Evolutionary conservation across 1,140 invertebrate species (phyloP).

Genomic region (Papilio dardanus): DNA sequence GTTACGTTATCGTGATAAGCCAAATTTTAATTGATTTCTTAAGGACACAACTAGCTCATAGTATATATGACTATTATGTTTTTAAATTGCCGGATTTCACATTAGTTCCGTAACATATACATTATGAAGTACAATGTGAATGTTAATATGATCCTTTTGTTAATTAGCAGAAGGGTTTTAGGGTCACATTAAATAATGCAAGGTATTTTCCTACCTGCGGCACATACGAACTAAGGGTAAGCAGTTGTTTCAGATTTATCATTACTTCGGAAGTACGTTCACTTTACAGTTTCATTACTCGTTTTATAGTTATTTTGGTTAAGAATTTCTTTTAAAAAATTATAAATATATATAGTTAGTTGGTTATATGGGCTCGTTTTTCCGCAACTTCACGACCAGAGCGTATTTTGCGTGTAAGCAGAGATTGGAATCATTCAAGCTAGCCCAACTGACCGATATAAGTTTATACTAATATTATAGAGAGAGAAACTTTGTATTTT

Average conservation of each 20-base stretch:
- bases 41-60: background rate
- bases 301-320: background rate
- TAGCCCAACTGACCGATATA: too few relatives aligned
- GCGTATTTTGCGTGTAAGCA: background rate
- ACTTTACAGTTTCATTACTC: background rate
- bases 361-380: too few relatives aligned
- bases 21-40: background rate
- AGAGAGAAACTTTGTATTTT: too few relatives aligned
- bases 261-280: constrained; percentile 23
- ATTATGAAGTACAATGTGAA: constrained; percentile 35
- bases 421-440: too few relatives aligned
- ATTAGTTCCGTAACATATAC: background rate
- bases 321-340: too few relatives aligned
- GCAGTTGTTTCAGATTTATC: constrained; percentile 29
- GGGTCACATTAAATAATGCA: constrained; percentile 58
- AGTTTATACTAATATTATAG: too few relatives aligned
- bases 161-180: constrained; percentile 49
- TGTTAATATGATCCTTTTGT: constrained; percentile 43
- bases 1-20: too few relatives aligned
- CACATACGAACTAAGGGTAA: constrained; percentile 5
- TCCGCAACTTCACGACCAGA: background rate
- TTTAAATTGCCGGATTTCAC: background rate
- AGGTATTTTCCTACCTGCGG: constrained; percentile 38
- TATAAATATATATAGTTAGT: background rate
- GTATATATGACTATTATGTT: background rate